These are phyloP conservation scores for Stenotaenia linearis DNA, from an alignment of 2,888 invertebrate species.

Conservation along the genomic window DNA sequence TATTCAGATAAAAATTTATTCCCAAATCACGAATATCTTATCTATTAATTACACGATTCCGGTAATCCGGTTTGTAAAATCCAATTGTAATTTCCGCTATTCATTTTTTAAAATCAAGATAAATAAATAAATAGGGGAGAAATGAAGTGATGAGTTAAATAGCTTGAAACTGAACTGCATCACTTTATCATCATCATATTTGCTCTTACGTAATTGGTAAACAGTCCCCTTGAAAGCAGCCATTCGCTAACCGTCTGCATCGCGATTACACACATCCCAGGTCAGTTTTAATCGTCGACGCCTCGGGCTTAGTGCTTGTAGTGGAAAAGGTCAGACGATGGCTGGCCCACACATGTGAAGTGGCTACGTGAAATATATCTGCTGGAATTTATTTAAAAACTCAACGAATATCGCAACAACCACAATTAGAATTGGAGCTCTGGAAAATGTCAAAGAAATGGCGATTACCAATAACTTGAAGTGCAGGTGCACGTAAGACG, in stretches of 20 bases:
- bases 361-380: conserved; percentile 1
- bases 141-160: not conserved
- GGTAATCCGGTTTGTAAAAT: too few species aligned
- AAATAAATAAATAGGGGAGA: not conserved
- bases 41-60: too few species aligned
- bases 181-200: not conserved
- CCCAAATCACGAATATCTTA: too few species aligned
- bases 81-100: too few species aligned
- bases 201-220: conserved; percentile 7
- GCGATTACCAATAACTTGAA: not conserved
- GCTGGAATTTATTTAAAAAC: not conserved
- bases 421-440: not conserved
- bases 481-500: not conserved
- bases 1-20: too few species aligned
- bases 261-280: not conserved
- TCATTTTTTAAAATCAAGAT: too few species aligned
- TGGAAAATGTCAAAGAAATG: not conserved
- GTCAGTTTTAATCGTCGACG: not conserved
- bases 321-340: conserved; percentile 2
- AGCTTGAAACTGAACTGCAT: not conserved
- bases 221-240: not conserved
- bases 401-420: not conserved
- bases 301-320: not conserved
- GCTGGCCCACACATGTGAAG: conserved; percentile 2
- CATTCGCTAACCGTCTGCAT: not conserved